phyloP scores from a whole-genome alignment of 2,888 invertebrate genomes.

The Psococerastis gibbosa region DNA sequence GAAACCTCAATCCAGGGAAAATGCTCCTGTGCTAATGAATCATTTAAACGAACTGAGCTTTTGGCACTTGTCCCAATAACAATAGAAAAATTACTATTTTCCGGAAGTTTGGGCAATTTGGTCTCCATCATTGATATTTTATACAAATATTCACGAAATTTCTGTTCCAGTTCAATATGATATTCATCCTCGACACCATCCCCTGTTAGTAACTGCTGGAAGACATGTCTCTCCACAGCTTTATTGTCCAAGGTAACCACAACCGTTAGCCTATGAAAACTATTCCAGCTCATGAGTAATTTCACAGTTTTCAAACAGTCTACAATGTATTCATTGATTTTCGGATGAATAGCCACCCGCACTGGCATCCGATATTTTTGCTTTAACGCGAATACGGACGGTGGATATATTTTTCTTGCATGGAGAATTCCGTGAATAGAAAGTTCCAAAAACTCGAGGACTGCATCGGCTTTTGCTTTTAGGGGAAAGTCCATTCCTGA shows the following conservation, averaged over 20 bases:
- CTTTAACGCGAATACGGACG: constrained; percentile 37
- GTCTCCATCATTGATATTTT: background rate
- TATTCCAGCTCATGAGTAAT: background rate
- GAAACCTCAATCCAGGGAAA: constrained; percentile 4
- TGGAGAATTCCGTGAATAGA: constrained; percentile 43
- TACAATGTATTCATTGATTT: constrained; percentile 1
- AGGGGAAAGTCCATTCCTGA: background rate
- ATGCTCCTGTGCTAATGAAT: background rate
- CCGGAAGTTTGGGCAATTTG: background rate
- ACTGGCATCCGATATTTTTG: constrained; percentile 42
- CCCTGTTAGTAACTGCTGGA: background rate
- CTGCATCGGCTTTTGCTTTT: constrained; percentile 20
- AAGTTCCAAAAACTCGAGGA: constrained; percentile 45
- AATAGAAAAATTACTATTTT: background rate
- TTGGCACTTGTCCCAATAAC: background rate
- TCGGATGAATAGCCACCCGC: constrained; percentile 23
- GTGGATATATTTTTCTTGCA: constrained; percentile 40
- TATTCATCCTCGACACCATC: background rate
- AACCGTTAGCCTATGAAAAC: background rate
- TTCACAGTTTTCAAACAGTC: constrained; percentile 5
- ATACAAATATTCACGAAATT: constrained; percentile 3
- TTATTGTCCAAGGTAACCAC: background rate
- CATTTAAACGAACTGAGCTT: constrained; percentile 2
- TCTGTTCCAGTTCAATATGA: background rate
- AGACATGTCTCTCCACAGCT: constrained; percentile 3